A percentile compares a stretch with the other conserved stretches of the same genome.
These are phyloP conservation scores for Caradrina kadenii DNA, from an alignment of 2,888 invertebrate genomes.

Conservation along the genomic window DNA sequence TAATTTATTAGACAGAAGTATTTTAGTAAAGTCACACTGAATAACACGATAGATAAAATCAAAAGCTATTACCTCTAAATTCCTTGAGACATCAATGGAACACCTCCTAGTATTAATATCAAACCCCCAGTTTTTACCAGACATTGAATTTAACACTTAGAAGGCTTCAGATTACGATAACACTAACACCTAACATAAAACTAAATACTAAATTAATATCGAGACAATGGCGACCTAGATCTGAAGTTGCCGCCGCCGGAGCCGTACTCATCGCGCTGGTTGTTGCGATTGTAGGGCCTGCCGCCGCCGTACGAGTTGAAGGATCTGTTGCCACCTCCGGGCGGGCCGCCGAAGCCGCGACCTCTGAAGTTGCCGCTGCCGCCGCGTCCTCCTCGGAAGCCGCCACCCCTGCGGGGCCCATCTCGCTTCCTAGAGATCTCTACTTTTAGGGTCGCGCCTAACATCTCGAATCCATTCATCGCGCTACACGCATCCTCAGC, in stretches of 20 bases:
- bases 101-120: constrained; percentile 87
- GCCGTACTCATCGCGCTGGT: constrained; percentile 84
- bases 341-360: constrained; percentile 86
- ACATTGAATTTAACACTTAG: constrained; percentile 89
- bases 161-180: constrained; percentile 91
- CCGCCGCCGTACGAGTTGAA: constrained; percentile 90
- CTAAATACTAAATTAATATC: constrained; percentile 87
- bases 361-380: constrained; percentile 86
- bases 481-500: constrained; percentile 97
- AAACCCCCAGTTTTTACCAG: constrained; percentile 85
- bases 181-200: constrained; percentile 87
- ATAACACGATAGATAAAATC: constrained; percentile 59
- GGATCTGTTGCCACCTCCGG: constrained; percentile 88
- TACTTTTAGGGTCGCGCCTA: constrained; percentile 96
- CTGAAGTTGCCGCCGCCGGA: constrained; percentile 89
- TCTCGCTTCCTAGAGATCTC: constrained; percentile 96
- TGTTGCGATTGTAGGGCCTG: constrained; percentile 81
- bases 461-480: constrained; percentile 96
- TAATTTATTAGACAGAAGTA: constrained; percentile 56
- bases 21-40: constrained; percentile 57
- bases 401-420: constrained; percentile 92
- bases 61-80: constrained; percentile 82
- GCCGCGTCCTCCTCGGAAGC: constrained; percentile 90
- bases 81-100: constrained; percentile 83
- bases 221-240: constrained; percentile 88